Conservation (phyloP, 1,140 invertebrate species). For the Caligus rogercresseyi region DNA sequence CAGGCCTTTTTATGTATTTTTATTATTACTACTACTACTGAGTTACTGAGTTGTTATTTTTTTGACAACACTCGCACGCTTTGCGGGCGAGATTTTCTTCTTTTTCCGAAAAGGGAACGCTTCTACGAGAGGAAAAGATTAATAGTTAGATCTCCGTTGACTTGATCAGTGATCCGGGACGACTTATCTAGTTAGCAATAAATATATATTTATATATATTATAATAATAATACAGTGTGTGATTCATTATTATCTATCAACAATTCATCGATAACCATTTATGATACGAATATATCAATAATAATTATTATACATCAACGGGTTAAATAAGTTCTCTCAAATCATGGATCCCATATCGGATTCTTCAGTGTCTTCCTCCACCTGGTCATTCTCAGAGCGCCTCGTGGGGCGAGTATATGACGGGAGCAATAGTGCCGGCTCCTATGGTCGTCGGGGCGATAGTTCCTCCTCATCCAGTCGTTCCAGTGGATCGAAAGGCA, state of each 20-base stretch:
- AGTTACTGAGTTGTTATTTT: too few species aligned
- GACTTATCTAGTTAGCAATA: not conserved
- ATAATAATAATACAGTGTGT: too few species aligned
- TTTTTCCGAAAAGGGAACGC: too few species aligned
- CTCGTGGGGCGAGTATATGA: not conserved
- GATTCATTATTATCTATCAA: not conserved
- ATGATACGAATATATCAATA: too few species aligned
- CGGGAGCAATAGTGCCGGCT: too few species aligned
- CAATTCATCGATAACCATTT: not conserved
- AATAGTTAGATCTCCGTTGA: not conserved
- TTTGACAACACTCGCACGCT: too few species aligned
- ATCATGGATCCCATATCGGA: not conserved
- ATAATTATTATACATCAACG: too few species aligned
- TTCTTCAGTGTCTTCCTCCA: not conserved
- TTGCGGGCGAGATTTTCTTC: too few species aligned
- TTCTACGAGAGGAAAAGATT: too few species aligned
- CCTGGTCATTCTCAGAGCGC: not conserved
- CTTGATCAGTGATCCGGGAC: conserved; percentile 1
- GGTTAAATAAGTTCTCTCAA: too few species aligned
- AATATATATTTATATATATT: not conserved
- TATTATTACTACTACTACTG: too few species aligned
- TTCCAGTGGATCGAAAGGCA: not conserved
- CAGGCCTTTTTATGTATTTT: too few species aligned
- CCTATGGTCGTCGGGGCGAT: not conserved
- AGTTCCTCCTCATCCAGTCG: not conserved